Evolutionary conservation across 2,888 invertebrate genomes (phyloP).

Genomic region (Luperina testacea): DNA sequence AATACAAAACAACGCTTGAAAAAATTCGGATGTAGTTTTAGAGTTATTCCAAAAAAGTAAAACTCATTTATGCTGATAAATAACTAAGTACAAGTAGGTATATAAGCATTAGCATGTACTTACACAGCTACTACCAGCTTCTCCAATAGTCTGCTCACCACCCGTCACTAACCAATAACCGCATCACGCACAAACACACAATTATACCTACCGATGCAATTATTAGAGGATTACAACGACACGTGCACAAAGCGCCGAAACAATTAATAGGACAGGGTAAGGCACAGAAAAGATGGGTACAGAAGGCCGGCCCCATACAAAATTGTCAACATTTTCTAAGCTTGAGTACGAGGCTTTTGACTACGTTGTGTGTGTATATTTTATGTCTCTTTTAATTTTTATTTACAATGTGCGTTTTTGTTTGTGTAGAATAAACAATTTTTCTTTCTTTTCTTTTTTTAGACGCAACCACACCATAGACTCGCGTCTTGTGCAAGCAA

Average conservation of each 20-base stretch:
- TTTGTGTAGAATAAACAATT: too few species aligned
- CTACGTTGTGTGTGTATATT: too few species aligned
- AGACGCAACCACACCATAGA: not conserved
- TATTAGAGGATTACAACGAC: slow-evolving; percentile 63
- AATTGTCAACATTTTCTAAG: too few species aligned
- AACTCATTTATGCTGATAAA: not conserved
- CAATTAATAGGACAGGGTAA: slow-evolving; percentile 65
- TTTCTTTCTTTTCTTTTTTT: too few species aligned
- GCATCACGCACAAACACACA: slow-evolving; percentile 22
- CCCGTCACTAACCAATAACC: slow-evolving; percentile 27
- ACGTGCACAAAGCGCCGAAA: slow-evolving; percentile 59
- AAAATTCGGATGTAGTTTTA: not conserved
- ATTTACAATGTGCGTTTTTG: too few species aligned
- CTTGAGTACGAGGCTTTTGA: too few species aligned
- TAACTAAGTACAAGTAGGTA: not conserved
- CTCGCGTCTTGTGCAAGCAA: too few species aligned
- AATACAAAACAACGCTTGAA: not conserved
- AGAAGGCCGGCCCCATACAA: not conserved
- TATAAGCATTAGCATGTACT: not conserved
- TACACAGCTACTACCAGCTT: not conserved
- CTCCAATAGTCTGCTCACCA: not conserved
- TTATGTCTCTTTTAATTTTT: too few species aligned
- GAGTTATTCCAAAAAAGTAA: not conserved
- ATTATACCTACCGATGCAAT: slow-evolving; percentile 56
- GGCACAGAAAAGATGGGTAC: not conserved